Evolutionary conservation across 92 coral and sea anemone species (phyloP), one percentile per base, ranked within the genome.

Genomic region (Phymanthus crucifer): DNA sequence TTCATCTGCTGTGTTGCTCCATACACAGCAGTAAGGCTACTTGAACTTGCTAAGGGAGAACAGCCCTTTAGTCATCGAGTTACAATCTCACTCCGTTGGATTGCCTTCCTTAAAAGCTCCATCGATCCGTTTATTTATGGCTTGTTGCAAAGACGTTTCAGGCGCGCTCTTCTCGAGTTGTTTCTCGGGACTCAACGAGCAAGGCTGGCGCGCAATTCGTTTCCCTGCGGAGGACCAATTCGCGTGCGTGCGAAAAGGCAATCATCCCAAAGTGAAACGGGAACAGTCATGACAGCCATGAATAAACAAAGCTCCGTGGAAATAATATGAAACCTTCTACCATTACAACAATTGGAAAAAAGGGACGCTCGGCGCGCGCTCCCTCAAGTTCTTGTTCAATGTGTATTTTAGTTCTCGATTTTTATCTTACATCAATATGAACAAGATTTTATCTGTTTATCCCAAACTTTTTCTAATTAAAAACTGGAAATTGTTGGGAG

Each of bases 101-200:
- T 93, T 71, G 97, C 97, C n/a, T 93, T 92, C 70, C 71, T 95
- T 24, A 95, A 95, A 73, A 93, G 97, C 40, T 73, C 99, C 1
- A 88, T 95, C 45, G 94, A 95, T 83, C 99, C 99, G 17, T 89
- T 90, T 58, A 93, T 95, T 66, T 95, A 95, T 29, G 99, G 99
- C 1, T 85, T 95, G 48, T 73, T 95, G 5, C 99, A 95, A 66
- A 79, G 97, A 72, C 87, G 99, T 68, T 95, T 95, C 79, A 82
- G 99, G 29, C 85, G 93, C 57, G 94, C 97, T 3, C 82, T 95
- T 26, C 68, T 89, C 33, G 93, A 91, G 36, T 37, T 92, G 47
- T 89, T 94, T 80, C 86, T 94, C 19, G 95, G 97, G 16, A 78
- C 92, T 6, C 97, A 93, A 43, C 84, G 94, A 32, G 97, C 97